Evolutionary conservation across 2,797 vertebrate genomes (phyloP), one percentile per base, ranked within the genome.

Genomic region (Austrolebias charrua): DNA sequence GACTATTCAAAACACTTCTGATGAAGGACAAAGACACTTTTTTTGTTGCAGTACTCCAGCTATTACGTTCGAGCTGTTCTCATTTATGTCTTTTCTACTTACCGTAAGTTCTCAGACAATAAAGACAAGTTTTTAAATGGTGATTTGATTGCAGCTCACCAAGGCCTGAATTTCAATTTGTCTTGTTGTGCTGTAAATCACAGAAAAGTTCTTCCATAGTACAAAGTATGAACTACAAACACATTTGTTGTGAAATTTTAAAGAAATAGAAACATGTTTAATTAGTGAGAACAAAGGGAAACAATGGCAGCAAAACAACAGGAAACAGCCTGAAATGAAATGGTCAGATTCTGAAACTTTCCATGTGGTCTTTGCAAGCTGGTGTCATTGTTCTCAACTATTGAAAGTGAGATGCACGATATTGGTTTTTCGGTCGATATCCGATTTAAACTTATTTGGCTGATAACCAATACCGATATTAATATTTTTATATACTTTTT

Each of bases 111-210:
- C 33, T 24, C 19, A 55, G 43, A 48, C 12, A 49, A 33, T 5
- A 48, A 19, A 24, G 14, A 14, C 24, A 24, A 24, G 24, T 31
- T 50, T 13, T 45, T 8, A 48, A 35, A 0, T 43, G 44, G 29
- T 55, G 51, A 15, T 55, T 50, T 50, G 47, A 57, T 58, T 58
- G 18, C 63, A 44, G 29, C 28, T 57, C 42, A 20, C 31, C 12
- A 16, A 20, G 6, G 18, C 31, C 38, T 20, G 16, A 49, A 45
- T 51, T 35, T 47, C 48, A 52, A 58, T 66, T 49, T 48, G 40
- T 60, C 29, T n/a, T n/a, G n/a, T n/a, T n/a, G 54, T 13, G 20
- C 8, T 44, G 28, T 44, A 28, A 51, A 51, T 49, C 55, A 31
- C 4, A 35, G 4, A 31, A 15, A 44, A 4, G 45, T 28, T 18